Conservation (phyloP, 2,113 vertebrate species). For the Gymnorhina tibicen region DNA sequence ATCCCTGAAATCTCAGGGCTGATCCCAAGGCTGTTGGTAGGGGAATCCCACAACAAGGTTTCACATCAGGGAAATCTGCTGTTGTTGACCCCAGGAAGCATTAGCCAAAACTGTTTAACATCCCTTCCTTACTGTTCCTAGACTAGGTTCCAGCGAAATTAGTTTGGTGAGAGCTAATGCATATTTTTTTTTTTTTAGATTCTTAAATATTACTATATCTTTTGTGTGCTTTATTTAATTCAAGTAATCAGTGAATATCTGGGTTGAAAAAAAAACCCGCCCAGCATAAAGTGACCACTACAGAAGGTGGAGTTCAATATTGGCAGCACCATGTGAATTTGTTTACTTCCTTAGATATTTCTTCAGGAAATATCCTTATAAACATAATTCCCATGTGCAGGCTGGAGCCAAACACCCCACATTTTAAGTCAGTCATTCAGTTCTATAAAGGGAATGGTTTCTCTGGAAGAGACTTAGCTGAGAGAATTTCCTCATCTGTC, state of each 20-base stretch:
- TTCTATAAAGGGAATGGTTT: background rate
- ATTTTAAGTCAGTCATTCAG: background rate
- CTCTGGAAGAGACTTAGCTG: background rate
- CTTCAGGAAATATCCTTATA: background rate
- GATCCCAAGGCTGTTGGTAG: background rate
- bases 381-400: background rate
- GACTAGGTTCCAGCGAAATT: background rate
- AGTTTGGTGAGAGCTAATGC: background rate
- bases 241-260: background rate
- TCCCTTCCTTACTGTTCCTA: background rate
- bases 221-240: background rate
- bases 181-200: background rate
- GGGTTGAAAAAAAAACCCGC: background rate
- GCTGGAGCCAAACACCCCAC: background rate
- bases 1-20: background rate
- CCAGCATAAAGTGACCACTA: rapidly evolving
- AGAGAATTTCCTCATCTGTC: background rate
- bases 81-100: background rate
- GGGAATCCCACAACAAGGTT: background rate
- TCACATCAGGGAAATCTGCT: background rate
- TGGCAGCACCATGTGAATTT: background rate
- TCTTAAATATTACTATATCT: background rate
- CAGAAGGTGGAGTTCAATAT: background rate
- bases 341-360: background rate
- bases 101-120: background rate